A percentile compares a stretch with the other conserved stretches of the same genome.
Evolutionary conservation across 2,797 vertebrate species (phyloP).

Genomic region (Neosilurus hyrtlii): DNA sequence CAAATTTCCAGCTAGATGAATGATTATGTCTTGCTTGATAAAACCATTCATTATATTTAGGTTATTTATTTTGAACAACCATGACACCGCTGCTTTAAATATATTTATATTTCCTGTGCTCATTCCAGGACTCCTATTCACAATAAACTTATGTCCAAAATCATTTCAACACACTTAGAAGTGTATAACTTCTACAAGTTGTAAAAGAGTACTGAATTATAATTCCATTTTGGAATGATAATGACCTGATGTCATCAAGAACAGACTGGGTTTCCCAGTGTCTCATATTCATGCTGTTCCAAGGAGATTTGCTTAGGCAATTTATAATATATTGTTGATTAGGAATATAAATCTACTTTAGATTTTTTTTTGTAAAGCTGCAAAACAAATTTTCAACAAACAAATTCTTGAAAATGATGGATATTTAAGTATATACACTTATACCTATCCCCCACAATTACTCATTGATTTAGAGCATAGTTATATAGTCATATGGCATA

Average conservation of each 20-base stretch:
- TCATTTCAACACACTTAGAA: neutral
- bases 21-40: too few species aligned
- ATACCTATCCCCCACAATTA: neutral
- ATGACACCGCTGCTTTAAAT: neutral
- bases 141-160: neutral
- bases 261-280: neutral
- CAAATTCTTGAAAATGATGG: neutral
- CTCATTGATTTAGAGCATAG: too few species aligned
- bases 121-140: neutral
- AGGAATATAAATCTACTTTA: neutral
- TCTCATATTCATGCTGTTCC: neutral
- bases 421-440: constrained; percentile 1
- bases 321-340: too few species aligned
- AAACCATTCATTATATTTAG: too few species aligned
- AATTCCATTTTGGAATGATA: neutral
- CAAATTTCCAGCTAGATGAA: too few species aligned
- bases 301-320: neutral
- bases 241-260: neutral
- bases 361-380: neutral
- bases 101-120: neutral
- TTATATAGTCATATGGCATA: too few species aligned
- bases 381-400: constrained; percentile 3
- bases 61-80: too few species aligned
- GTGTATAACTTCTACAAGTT: neutral
- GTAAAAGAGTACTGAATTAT: neutral